A percentile compares a stretch with the other conserved stretches of the same genome.
Evolutionary conservation across 2,888 invertebrate genomes (phyloP).

Genomic region (Apotomis capreana): DNA sequence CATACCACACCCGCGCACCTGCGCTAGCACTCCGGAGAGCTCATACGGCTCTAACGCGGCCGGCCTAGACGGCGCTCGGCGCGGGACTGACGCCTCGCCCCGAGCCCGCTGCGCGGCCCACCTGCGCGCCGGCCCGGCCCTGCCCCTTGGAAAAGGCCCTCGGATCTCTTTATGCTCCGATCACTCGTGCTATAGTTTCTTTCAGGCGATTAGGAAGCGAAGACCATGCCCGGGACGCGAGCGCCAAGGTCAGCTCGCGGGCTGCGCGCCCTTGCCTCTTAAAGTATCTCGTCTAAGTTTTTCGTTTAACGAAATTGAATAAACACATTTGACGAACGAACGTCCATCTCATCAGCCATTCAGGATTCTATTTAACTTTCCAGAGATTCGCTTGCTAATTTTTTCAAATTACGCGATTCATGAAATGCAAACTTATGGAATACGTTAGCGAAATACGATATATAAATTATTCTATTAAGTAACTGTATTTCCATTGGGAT

Average conservation of each 20-base stretch:
- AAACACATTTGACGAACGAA: slow-evolving; percentile 21
- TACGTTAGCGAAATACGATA: slow-evolving; percentile 36
- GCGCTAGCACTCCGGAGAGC: slow-evolving; percentile 80
- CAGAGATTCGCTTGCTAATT: slow-evolving; percentile 19
- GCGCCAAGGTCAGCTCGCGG: slow-evolving; percentile 70
- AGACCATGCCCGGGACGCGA: slow-evolving; percentile 56
- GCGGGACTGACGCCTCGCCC: slow-evolving; percentile 69
- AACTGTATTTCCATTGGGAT: slow-evolving; percentile 37
- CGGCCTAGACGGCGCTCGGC: slow-evolving; percentile 77
- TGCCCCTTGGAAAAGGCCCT: slow-evolving; percentile 49
- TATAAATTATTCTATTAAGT: slow-evolving; percentile 39
- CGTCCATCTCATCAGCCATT: slow-evolving; percentile 11
- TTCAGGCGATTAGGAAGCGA: slow-evolving; percentile 40
- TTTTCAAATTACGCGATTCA: slow-evolving; percentile 26
- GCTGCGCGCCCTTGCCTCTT: slow-evolving; percentile 57
- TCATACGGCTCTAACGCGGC: slow-evolving; percentile 74
- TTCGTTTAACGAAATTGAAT: slow-evolving; percentile 28
- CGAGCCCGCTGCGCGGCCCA: slow-evolving; percentile 51
- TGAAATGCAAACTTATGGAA: slow-evolving; percentile 42
- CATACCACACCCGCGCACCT: slow-evolving; percentile 82
- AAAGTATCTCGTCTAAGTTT: too few species aligned
- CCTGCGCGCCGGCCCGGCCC: slow-evolving; percentile 46
- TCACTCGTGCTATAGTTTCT: slow-evolving; percentile 38
- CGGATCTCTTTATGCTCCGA: slow-evolving; percentile 45
- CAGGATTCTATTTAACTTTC: slow-evolving; percentile 15